Base-by-base conservation (phyloP, 2,888 invertebrate genomes). In the Salpingus planirostris region DNA sequence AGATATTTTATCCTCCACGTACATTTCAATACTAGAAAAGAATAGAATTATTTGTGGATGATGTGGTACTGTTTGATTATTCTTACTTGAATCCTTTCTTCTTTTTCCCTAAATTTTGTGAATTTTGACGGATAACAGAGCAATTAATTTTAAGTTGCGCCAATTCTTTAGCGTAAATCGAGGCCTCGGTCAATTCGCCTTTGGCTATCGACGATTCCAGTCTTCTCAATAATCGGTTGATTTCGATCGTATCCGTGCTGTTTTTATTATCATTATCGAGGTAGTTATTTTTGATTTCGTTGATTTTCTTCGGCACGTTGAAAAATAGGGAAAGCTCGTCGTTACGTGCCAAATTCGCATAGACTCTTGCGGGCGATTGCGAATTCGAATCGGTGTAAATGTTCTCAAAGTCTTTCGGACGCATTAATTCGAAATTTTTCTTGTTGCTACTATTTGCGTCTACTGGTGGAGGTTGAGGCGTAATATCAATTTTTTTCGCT, bases 1-100 rank as follows among this genome's bases (percentile, higher is more conserved):
- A n/a, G 82, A 80, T 49, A 80, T 71, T 55, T 79, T 78, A 59
- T 88, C 86, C 64, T 88, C 87, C 21, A 88, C 80, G 65, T 80
- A 84, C 65, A 88, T 76, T 47, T 82, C 76, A 42, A 87, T 77
- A 46, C 83, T 86, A 60, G 54, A 64, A 59, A 49, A 13, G 5
- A 27, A 10, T 6, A n/a, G n/a, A 12, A 24, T 12, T 3, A 21
- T 21, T 7, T 7, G 21, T 7, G 21, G n/a, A 21, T 21, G 21
- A 7, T 21, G 21, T 21, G n/a, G 21, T n/a, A n/a, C n/a, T n/a
- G n/a, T n/a, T n/a, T n/a, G n/a, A n/a, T n/a, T 18, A 14, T 15
- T 44, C 45, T 49, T 39, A 52, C 52, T 42, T 45, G 34, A 51
- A 47, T 33, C 47, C 47, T 38, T 43, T 32, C 21, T 34, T 27